phyloP scores from a whole-genome alignment of 1,140 invertebrate species.

The Heliconius himera region DNA sequence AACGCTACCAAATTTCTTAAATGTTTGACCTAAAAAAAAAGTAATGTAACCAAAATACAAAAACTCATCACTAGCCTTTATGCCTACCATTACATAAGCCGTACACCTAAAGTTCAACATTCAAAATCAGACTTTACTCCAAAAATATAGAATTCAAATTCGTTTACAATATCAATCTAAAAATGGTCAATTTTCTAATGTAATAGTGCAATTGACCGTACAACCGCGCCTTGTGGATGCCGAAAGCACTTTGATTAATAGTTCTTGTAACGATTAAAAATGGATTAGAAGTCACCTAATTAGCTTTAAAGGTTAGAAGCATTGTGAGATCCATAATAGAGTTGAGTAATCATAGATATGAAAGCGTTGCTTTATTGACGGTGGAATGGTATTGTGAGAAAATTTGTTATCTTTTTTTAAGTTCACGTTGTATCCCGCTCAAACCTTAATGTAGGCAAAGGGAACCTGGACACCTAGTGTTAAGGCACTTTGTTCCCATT shows the following conservation, averaged over 20 bases:
- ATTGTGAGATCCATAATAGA: neutral
- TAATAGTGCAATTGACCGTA: conserved; percentile 51
- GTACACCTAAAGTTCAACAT: neutral
- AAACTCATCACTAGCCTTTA: neutral
- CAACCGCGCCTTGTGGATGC: conserved; percentile 43
- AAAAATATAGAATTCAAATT: neutral
- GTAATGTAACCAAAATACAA: neutral
- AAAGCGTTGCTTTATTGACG: neutral
- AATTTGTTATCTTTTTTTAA: no score
- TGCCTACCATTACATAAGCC: neutral
- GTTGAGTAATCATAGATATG: neutral
- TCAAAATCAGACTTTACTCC: conserved; percentile 15
- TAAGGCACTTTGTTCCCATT: no score
- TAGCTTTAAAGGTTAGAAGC: conserved; percentile 2
- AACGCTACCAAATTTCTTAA: neutral
- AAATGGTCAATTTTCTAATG: conserved; percentile 33
- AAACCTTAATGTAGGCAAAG: neutral
- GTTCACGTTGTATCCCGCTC: neutral
- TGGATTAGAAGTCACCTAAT: conserved; percentile 25
- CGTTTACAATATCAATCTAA: neutral
- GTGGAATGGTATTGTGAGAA: no score
- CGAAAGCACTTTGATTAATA: conserved; percentile 57
- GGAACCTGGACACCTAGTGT: no score
- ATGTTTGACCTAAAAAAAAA: neutral
- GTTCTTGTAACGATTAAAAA: conserved; percentile 45